Percentiles rank a stretch among this genome's conserved stretches.
Conservation (phyloP, 1,140 invertebrate genomes). For the Brachionus koreanus region DNA sequence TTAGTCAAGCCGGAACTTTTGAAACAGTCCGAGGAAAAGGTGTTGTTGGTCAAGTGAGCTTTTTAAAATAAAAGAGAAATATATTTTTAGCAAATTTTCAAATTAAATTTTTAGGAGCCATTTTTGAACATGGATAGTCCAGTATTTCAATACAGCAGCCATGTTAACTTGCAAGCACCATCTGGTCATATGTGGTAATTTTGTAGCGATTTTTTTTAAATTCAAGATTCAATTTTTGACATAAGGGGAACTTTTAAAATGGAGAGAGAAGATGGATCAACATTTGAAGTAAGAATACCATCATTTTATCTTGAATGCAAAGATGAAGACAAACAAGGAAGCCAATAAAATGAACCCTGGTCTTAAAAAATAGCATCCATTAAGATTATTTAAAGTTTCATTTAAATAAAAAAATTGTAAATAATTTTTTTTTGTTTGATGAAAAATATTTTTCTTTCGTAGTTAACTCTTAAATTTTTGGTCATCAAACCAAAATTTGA, state of each 20-base stretch:
- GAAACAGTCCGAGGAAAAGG: conserved; percentile 88
- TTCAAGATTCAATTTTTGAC: conserved; percentile 47
- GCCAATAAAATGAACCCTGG: background rate
- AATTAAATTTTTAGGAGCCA: conserved; percentile 66
- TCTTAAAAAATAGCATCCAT: background rate
- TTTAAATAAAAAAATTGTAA: background rate
- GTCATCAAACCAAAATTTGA: too few relatives aligned
- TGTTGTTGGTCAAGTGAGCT: conserved; percentile 76
- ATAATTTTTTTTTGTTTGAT: background rate
- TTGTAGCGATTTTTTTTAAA: background rate
- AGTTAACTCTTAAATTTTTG: too few relatives aligned
- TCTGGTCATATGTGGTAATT: conserved; percentile 91
- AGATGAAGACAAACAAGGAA: conserved; percentile 31
- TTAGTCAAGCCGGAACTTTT: conserved; percentile 84
- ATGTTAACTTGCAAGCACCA: conserved; percentile 91
- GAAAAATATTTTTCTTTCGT: too few relatives aligned
- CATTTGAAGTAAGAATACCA: conserved; percentile 91
- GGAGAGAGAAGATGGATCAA: conserved; percentile 89
- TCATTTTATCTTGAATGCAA: conserved; percentile 75
- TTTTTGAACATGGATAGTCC: conserved; percentile 77
- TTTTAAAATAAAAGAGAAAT: background rate
- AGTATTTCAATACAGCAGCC: conserved; percentile 94
- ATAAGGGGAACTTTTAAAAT: conserved; percentile 87
- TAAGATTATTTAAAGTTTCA: background rate
- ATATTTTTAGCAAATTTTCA: background rate